Evolutionary conservation across 2,113 vertebrate species (phyloP), one percentile per base, ranked within the genome.

Genomic region (Megalops atlanticus): DNA sequence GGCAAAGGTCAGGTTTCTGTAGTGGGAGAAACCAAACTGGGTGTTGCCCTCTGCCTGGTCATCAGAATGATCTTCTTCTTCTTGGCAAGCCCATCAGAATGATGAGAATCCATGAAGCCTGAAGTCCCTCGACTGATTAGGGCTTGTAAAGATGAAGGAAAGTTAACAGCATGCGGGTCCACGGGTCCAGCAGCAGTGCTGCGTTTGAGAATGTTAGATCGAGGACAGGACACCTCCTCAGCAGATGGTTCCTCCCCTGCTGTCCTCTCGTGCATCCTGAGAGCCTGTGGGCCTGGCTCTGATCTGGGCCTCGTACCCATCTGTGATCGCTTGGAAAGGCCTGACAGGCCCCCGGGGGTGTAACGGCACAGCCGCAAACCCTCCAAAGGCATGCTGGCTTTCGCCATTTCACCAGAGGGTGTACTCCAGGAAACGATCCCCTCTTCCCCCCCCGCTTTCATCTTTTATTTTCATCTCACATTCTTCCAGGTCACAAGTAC

Each of bases 171-270:
- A n/a, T n/a, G n/a, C n/a, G n/a, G n/a, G n/a, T n/a, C n/a, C n/a
- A 45, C 5, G 12, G 43, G 43, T 6, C 43, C 52, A 54, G 52
- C 16, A 27, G 49, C 52, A 54, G 64, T 36, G 2, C 16, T 73
- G 27, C 14, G 11, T 71, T 2, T 54, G 49, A 1, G 27, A 76
- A 14, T n/a, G 27, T 27, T n/a, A n/a, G 15, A 54, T 49, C 31
- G 16, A 47, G 43, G 41, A 33, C 43, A 27, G 39, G n/a, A 31
- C 4, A 35, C 38, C 16, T 27, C 68, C 38, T 11, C 52, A 69
- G 38, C 77, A 78, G 77, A 78, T 78, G 58, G 76, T 35, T 36
- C 35, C 54, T 36, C 21, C 35, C 31, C n/a, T n/a, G n/a, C n/a
- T n/a, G 15, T 78, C 36, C n/a, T 74, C 15, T 74, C 21, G 36